Percentiles rank a stretch among this genome's conserved stretches.
Evolutionary conservation across 2,797 vertebrate genomes (phyloP).

Genomic region (Chiloscyllium punctatum): DNA sequence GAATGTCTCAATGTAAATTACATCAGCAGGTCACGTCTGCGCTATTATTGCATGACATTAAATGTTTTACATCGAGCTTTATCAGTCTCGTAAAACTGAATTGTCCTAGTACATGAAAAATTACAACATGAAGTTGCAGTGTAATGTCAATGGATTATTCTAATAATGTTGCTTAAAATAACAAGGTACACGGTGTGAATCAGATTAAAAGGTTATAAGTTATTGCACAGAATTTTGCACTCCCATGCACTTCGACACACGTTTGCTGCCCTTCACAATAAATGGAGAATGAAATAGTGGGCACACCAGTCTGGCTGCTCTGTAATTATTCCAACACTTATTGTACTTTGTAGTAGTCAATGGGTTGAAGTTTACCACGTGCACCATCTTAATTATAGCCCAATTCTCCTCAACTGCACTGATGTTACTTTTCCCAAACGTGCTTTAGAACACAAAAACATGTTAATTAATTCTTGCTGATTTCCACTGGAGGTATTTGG

Average conservation of each 20-base stretch:
- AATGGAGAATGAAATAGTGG: not conserved
- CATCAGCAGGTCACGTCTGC: not conserved
- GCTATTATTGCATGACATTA: not conserved
- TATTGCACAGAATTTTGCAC: not conserved
- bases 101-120: not conserved
- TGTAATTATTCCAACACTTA: conserved; percentile 21
- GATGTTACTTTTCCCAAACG: not conserved
- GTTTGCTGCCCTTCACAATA: not conserved
- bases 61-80: not conserved
- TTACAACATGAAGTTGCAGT: not conserved
- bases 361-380: not conserved
- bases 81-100: conserved; percentile 18
- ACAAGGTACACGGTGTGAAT: not conserved
- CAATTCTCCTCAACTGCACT: not conserved
- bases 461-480: conserved; percentile 3
- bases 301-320: not conserved
- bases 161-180: not conserved
- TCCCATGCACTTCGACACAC: not conserved
- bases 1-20: not conserved
- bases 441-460: not conserved
- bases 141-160: not conserved
- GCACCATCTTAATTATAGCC: not conserved
- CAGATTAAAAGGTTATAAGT: not conserved
- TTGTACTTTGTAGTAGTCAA: not conserved
- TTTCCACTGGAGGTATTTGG: not conserved